These are phyloP conservation scores for Proterorhinus semilunaris DNA, from an alignment of 2,113 vertebrate species.

Conservation along the genomic window DNA sequence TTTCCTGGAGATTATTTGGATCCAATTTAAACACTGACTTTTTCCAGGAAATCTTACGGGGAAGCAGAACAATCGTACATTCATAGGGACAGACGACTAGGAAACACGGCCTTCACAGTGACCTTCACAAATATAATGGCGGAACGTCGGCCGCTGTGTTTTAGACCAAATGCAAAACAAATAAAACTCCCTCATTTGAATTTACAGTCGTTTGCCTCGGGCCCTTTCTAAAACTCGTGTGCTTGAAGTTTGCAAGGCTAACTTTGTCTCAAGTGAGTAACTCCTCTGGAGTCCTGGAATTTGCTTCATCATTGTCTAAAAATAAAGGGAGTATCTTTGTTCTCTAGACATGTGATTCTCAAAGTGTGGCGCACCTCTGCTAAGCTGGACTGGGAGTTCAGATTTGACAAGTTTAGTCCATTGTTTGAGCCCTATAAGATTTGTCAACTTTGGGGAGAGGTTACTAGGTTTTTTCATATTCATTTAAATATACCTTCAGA, in stretches of 20 bases:
- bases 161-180: neutral
- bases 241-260: neutral
- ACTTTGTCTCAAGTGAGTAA: neutral
- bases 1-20: neutral
- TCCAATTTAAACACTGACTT: neutral
- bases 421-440: neutral
- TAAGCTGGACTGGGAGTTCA: neutral
- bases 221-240: too few species aligned
- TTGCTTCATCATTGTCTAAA: too few species aligned
- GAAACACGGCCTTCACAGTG: slow-evolving; percentile 19
- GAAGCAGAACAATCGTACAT: slow-evolving; percentile 49
- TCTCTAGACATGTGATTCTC: too few species aligned
- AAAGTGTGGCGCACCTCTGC: too few species aligned
- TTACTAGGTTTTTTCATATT: too few species aligned
- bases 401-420: neutral
- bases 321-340: too few species aligned
- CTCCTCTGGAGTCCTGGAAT: neutral
- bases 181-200: neutral
- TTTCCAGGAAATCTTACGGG: slow-evolving; percentile 31
- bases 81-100: slow-evolving; percentile 8
- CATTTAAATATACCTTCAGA: too few species aligned
- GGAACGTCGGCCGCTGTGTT: neutral
- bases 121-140: slow-evolving; percentile 23
- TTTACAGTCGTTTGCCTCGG: neutral
- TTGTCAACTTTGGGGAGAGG: neutral